phyloP scores from a whole-genome alignment of 2,797 vertebrate species.

The Monodelphis domestica region DNA sequence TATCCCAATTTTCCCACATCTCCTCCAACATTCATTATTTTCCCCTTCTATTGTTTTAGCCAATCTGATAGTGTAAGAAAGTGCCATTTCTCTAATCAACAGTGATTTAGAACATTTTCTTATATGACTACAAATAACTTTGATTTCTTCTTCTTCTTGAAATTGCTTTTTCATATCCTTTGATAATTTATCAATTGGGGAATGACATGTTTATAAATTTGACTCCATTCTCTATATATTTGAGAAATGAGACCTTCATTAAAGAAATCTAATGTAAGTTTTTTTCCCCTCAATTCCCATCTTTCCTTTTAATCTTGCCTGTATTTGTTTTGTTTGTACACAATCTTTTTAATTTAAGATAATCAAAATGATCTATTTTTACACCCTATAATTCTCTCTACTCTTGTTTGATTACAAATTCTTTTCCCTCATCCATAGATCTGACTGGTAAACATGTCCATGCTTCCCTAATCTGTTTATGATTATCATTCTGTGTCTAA shows the following conservation, averaged over 20 bases:
- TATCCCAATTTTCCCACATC: neutral
- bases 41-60: neutral
- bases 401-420: neutral
- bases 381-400: neutral
- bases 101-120: neutral
- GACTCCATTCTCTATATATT: neutral
- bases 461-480: neutral
- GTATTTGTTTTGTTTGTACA: neutral
- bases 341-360: neutral
- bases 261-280: neutral
- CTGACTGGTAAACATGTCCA: neutral
- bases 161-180: neutral
- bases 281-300: neutral
- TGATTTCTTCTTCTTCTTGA: neutral
- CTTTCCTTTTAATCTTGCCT: neutral
- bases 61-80: neutral
- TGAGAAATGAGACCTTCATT: neutral
- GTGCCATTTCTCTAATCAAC: neutral
- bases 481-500: neutral
- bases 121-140: neutral
- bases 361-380: neutral
- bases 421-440: neutral
- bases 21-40: neutral
- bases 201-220: neutral
- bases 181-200: neutral